These are phyloP conservation scores for Trachurus trachurus DNA, from an alignment of 2,797 vertebrate genomes.

Conservation along the genomic window DNA sequence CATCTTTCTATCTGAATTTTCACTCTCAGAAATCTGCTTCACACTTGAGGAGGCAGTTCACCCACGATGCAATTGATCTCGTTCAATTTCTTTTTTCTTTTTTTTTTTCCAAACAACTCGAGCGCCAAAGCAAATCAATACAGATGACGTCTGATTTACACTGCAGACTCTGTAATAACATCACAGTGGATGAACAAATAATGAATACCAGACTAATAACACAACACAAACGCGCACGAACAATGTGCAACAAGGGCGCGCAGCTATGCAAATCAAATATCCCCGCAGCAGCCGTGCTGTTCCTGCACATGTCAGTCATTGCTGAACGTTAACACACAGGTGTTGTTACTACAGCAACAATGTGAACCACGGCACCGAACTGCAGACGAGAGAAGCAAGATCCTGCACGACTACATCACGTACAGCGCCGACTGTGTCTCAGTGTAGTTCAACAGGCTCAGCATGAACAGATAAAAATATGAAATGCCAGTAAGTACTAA, in stretches of 20 bases:
- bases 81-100: slow-evolving; percentile 9
- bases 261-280: slow-evolving; percentile 45
- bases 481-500: background rate
- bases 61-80: slow-evolving; percentile 44
- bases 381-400: slow-evolving; percentile 1
- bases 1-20: slow-evolving; percentile 58
- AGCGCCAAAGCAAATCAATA: slow-evolving; percentile 53
- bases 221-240: slow-evolving; percentile 19
- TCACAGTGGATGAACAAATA: slow-evolving; percentile 38
- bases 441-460: no score
- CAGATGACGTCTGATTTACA: slow-evolving; percentile 46
- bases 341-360: slow-evolving; percentile 1
- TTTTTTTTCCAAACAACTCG: slow-evolving; percentile 17
- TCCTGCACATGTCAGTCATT: background rate
- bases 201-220: slow-evolving; percentile 4
- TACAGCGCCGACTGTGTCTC: slow-evolving; percentile 4
- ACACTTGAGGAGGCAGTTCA: slow-evolving; percentile 47
- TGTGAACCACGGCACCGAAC: slow-evolving; percentile 4
- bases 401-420: background rate
- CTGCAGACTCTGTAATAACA: slow-evolving; percentile 5
- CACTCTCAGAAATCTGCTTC: slow-evolving; percentile 43
- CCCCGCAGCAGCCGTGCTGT: background rate
- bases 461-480: background rate
- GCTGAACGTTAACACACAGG: slow-evolving; percentile 2
- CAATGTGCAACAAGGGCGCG: slow-evolving; percentile 2